Evolutionary conservation across 2,888 invertebrate species (phyloP).

Genomic region (Eurytoma californica): DNA sequence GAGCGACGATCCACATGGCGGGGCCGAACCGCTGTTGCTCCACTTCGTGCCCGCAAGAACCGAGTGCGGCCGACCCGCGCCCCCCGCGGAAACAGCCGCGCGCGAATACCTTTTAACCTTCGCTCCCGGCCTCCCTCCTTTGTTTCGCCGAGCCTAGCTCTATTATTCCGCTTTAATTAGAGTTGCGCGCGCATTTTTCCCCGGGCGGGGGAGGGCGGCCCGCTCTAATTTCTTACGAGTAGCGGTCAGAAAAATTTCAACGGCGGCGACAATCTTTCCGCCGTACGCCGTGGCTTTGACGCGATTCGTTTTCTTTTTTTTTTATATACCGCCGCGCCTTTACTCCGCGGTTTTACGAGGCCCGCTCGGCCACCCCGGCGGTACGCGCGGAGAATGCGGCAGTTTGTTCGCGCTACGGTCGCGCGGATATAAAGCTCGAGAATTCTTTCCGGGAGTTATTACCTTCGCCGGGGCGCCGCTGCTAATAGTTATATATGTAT

Average conservation of each 20-base stretch:
- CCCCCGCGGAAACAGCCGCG: slow-evolving; percentile 15
- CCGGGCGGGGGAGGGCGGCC: too few species aligned
- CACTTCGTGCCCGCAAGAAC: neutral
- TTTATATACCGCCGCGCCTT: neutral
- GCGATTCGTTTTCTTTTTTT: slow-evolving; percentile 28
- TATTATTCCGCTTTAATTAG: slow-evolving; percentile 52
- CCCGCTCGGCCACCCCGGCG: neutral
- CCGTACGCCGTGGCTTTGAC: slow-evolving; percentile 27
- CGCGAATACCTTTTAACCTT: neutral
- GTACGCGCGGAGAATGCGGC: slow-evolving; percentile 12
- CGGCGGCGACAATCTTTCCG: slow-evolving; percentile 38
- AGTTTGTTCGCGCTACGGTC: slow-evolving; percentile 20
- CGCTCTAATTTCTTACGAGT: slow-evolving; percentile 39
- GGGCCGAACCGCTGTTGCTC: slow-evolving; percentile 14
- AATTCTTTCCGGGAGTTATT: slow-evolving; percentile 52
- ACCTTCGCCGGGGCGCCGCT: neutral
- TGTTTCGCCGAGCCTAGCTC: slow-evolving; percentile 12
- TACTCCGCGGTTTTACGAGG: slow-evolving; percentile 3
- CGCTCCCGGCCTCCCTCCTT: neutral
- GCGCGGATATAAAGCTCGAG: slow-evolving; percentile 23
- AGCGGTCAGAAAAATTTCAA: slow-evolving; percentile 44
- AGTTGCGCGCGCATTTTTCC: slow-evolving; percentile 25
- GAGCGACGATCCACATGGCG: slow-evolving; percentile 2
- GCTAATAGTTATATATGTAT: slow-evolving; percentile 51
- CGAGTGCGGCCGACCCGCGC: slow-evolving; percentile 6